Percentiles rank a stretch among this genome's conserved stretches.
These are phyloP conservation scores for Anodontia alba DNA, from an alignment of 2,888 invertebrate species.

Conservation along the genomic window DNA sequence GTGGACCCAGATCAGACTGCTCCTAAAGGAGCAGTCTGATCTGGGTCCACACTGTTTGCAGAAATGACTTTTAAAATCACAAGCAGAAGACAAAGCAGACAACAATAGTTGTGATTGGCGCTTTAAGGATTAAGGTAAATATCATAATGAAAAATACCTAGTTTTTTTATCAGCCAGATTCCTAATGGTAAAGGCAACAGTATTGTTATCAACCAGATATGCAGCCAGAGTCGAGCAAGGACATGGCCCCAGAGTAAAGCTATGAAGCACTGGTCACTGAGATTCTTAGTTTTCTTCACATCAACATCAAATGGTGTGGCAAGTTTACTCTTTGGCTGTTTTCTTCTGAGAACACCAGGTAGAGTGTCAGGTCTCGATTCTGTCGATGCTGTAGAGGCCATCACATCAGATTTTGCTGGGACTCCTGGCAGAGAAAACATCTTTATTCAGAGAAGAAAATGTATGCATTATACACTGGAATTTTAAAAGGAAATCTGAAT, in stretches of 20 bases:
- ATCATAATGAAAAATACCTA: constrained; percentile 84
- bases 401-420: neutral
- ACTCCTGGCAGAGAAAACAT: constrained; percentile 17
- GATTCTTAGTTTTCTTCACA: constrained; percentile 40
- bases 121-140: too few relatives aligned
- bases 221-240: constrained; percentile 94
- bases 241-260: constrained; percentile 91
- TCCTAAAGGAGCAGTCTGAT: too few relatives aligned
- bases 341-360: constrained; percentile 22
- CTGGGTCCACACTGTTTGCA: too few relatives aligned
- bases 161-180: constrained; percentile 88
- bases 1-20: too few relatives aligned
- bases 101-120: too few relatives aligned
- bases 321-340: constrained; percentile 31
- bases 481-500: too few relatives aligned
- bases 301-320: constrained; percentile 22
- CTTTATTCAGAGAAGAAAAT: too few relatives aligned
- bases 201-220: constrained; percentile 92
- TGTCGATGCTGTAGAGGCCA: neutral
- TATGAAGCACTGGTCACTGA: constrained; percentile 84
- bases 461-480: too few relatives aligned
- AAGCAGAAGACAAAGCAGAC: too few relatives aligned
- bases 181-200: constrained; percentile 90
- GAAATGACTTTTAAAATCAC: too few relatives aligned
- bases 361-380: constrained; percentile 13